These are phyloP conservation scores for Baccha elongata DNA, from an alignment of 2,888 invertebrate genomes.

Conservation along the genomic window DNA sequence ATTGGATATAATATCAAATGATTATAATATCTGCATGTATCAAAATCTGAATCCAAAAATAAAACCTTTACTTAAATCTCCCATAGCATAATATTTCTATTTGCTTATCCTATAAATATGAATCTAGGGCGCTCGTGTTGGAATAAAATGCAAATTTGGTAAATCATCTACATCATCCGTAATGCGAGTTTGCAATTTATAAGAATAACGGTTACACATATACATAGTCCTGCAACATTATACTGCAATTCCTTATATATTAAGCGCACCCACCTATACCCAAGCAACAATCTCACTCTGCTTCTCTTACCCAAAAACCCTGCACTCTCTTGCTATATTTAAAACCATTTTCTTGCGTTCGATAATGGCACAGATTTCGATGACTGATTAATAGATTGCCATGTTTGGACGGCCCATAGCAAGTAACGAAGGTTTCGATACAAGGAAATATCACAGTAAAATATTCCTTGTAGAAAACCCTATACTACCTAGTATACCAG, in stretches of 20 bases:
- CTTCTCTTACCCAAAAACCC: neutral
- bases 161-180: conserved; percentile 46
- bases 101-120: conserved; percentile 26
- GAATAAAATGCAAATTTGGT: conserved; percentile 51
- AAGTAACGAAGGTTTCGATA: conserved; percentile 35
- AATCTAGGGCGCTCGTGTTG: conserved; percentile 18
- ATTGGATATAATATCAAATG: no score
- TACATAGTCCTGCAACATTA: neutral
- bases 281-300: conserved; percentile 11
- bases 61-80: neutral
- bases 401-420: conserved; percentile 51
- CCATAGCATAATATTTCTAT: neutral
- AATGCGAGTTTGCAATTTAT: conserved; percentile 27
- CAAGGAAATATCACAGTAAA: conserved; percentile 52
- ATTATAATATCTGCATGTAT: no score
- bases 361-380: conserved; percentile 59
- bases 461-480: conserved; percentile 36
- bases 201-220: conserved; percentile 14
- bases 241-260: no score
- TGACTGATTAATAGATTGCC: conserved; percentile 69
- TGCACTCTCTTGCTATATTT: neutral
- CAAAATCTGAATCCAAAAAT: no score
- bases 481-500: neutral
- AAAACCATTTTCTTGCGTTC: conserved; percentile 26
- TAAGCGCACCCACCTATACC: conserved; percentile 10